Evolutionary conservation across 1,140 invertebrate genomes (phyloP).

Genomic region (Drosophila nebulosa): DNA sequence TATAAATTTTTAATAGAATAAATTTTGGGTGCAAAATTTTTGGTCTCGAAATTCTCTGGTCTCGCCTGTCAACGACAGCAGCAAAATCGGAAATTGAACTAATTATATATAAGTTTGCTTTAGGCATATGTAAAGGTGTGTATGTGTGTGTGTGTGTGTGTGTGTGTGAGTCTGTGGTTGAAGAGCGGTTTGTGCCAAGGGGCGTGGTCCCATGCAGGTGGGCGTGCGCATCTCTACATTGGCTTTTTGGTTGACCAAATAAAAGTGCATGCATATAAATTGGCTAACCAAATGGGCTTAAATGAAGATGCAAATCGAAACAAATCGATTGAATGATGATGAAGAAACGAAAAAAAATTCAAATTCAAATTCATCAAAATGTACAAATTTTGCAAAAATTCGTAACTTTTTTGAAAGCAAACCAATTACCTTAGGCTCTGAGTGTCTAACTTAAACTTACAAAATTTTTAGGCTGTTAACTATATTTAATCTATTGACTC

Average conservation of each 20-base stretch:
- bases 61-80: constrained; percentile 13
- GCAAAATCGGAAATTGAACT: constrained; percentile 55
- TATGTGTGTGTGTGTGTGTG: no score
- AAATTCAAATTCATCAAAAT: not conserved
- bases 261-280: not conserved
- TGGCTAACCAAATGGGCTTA: not conserved
- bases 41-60: constrained; percentile 17
- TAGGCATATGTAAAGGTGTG: not conserved
- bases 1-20: constrained; percentile 65
- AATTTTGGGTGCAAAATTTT: constrained; percentile 42
- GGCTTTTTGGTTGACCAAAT: not conserved
- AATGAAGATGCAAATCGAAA: not conserved
- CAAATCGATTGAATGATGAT: not conserved
- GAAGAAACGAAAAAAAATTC: not conserved
- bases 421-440: no score
- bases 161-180: not conserved
- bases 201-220: constrained; percentile 9
- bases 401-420: no score
- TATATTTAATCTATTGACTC: no score
- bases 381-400: not conserved
- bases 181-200: not conserved
- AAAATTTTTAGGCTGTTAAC: no score
- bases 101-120: constrained; percentile 62
- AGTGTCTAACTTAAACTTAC: no score
- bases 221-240: constrained; percentile 33